Base-by-base conservation (phyloP, 1,140 invertebrate species). In the Battus philenor region DNA sequence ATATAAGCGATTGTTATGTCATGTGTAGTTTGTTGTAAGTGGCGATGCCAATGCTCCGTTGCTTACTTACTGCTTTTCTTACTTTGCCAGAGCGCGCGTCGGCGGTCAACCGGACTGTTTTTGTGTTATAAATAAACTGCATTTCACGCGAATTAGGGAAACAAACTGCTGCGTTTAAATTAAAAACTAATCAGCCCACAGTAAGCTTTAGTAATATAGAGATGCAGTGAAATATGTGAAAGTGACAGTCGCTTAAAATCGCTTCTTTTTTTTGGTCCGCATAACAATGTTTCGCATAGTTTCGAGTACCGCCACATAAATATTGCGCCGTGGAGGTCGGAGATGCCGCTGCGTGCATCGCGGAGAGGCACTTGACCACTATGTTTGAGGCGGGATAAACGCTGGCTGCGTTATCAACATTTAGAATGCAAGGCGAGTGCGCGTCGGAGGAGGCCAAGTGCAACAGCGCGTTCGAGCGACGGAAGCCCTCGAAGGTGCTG, bases 371-470 rank as follows among this genome's bases (percentile, higher is more conserved):
- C 68, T 47, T 74, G 59, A 60, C 46, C 72, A 70, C 57, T 68
- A 84, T 84, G 80, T 75, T 71, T 60, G 80, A 84, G 67, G 74
- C 65, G 52, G 80, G 80, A 61, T 84, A 71, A 69, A 62, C 56
- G 59, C 49, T 44, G 58, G 54, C 55, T 63, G 54, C 38, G 52
- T 73, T 60, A 74, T 60, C 62, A 71, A 52, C 73, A 77, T 66
- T 59, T 78, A 82, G 73, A 79, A 85, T 85, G 81, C 81, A 85
- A 80, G 66, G 79, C 61, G 76, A 82, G 58, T 74, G 56, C 64
- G 58, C 47, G 44, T 24, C 58, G 50, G 73, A 73, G 47, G 69
- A 52, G 41, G 56, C 62, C 54, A 77, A 63, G 65, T 75, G 70
- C 61, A 84, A 65, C 52, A 57, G 47, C 33, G 47, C 38, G 54